Evolutionary conservation across 2,797 vertebrate species (phyloP), one percentile per base, ranked within the genome.

Genomic region (Botia kubotai): DNA sequence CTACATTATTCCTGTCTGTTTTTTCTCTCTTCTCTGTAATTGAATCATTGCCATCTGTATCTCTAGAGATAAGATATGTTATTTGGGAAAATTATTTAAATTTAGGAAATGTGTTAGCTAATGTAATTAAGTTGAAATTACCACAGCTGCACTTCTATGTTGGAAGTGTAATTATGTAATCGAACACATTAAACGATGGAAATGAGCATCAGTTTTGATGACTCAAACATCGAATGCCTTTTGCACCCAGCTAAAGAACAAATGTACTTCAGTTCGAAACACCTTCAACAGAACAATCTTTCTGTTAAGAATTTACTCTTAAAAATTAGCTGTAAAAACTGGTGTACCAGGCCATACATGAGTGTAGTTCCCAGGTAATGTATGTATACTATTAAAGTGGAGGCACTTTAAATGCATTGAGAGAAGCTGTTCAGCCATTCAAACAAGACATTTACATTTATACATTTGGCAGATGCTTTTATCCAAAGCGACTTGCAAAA

Each of bases 121-220:
- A 93, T 94, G 90, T 93, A 94, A 94, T 94, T 94, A 94, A 91
- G 87, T 72, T 85, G 86, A 89, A 91, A 91, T 92, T 90, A 93
- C 93, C 93, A 92, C 93, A 93, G 93, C 92, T 93, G 93, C 89
- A 93, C 87, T 89, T 93, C 92, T 88, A 91, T 86, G 84, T 87
- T 85, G 87, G 88, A 93, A 88, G 87, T 90, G 87, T 93, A 94
- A 94, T 94, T 93, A 93, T 92, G 88, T 92, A 92, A 93, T 91
- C 80, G 89, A 92, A 93, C 91, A 92, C 93, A 90, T 93, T 92
- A 92, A 91, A 91, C 91, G 90, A 93, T 87, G 84, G 81, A 92
- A 94, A 93, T 92, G 91, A 93, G 86, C 91, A 92, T 91, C 88
- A 89, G 82, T 74, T 89, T 81, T 81, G 65, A 26, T 75, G 87